These are phyloP conservation scores for Setophaga coronata DNA, from an alignment of 2,113 vertebrate species.

Conservation along the genomic window DNA sequence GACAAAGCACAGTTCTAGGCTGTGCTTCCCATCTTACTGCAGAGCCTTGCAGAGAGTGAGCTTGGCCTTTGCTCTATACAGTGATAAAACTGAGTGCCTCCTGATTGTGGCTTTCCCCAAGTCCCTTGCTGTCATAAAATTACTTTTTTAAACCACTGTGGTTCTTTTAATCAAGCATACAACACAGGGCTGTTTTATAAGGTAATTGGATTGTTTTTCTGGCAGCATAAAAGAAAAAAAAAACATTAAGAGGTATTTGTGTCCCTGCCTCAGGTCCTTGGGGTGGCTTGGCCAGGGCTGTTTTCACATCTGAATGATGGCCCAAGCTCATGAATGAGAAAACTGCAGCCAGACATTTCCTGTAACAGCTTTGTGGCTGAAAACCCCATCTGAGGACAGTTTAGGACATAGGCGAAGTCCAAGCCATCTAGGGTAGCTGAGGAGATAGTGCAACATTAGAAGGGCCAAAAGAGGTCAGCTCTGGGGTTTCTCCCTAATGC, in stretches of 20 bases:
- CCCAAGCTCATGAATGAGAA: background rate
- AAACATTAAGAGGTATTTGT: background rate
- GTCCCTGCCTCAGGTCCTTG: background rate
- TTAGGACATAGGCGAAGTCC: background rate
- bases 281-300: background rate
- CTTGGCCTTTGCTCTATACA: background rate
- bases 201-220: background rate
- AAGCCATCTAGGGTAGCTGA: background rate
- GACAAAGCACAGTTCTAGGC: too few relatives aligned
- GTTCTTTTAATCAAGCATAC: background rate
- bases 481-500: background rate
- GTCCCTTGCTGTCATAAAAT: background rate
- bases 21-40: background rate
- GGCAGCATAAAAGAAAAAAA: rapidly evolving
- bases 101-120: background rate
- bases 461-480: background rate
- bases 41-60: background rate
- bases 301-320: background rate
- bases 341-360: background rate
- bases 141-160: background rate
- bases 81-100: background rate
- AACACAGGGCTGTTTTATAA: background rate
- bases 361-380: background rate
- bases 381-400: background rate
- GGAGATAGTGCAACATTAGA: background rate